Conservation (phyloP, 2,888 invertebrate genomes). For the Sarcophaga subvicina region DNA sequence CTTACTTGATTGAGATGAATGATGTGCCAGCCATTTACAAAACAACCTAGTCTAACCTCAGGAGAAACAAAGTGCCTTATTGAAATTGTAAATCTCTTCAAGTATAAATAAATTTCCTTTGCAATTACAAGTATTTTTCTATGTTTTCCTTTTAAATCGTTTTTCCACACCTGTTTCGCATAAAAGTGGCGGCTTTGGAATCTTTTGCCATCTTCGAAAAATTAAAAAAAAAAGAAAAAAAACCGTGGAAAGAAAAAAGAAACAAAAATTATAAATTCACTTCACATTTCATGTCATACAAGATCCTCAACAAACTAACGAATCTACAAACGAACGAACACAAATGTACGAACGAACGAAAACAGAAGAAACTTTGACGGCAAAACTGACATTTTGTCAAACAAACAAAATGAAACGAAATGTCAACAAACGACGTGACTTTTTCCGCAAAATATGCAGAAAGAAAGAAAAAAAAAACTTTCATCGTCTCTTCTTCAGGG, state of each 20-base stretch:
- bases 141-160: background rate
- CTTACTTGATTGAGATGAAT: too few relatives aligned
- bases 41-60: too few relatives aligned
- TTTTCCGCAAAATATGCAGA: constrained; percentile 25
- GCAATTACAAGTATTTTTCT: too few relatives aligned
- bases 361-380: constrained; percentile 62
- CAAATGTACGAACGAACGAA: background rate
- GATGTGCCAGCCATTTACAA: too few relatives aligned
- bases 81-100: too few relatives aligned
- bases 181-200: too few relatives aligned
- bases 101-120: too few relatives aligned
- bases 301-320: constrained; percentile 58
- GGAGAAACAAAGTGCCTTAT: too few relatives aligned
- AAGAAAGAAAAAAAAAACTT: constrained; percentile 38
- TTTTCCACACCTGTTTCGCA: constrained; percentile 42
- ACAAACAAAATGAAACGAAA: constrained; percentile 47
- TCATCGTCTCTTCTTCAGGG: constrained; percentile 49
- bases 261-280: constrained; percentile 62
- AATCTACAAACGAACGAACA: constrained; percentile 25
- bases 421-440: constrained; percentile 69
- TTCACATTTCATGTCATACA: constrained; percentile 65
- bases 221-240: constrained; percentile 17
- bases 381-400: constrained; percentile 70
- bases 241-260: constrained; percentile 12
- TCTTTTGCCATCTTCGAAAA: too few relatives aligned